Evolutionary conservation across 1,140 invertebrate species (phyloP), one percentile per base, ranked within the genome.

Genomic region (Cydia strobilella): DNA sequence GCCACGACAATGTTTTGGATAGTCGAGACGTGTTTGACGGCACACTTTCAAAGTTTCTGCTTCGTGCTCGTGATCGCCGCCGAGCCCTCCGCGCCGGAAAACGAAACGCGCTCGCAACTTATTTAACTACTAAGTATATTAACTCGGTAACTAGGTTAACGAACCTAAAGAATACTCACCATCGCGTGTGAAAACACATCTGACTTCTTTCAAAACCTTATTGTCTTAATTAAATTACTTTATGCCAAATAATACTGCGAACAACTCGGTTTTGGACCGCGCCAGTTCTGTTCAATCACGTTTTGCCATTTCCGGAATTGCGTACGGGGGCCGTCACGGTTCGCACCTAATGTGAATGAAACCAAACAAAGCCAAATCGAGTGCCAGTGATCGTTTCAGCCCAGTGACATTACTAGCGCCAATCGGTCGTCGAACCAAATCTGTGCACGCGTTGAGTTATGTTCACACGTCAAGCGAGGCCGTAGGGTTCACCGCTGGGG

Each of bases 101-200:
- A 54, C 51, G 54, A 59, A 59, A 59, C 54, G 18, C 54, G 54
- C 54, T 12, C 20, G 20, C 54, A 10, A 80, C 84, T 87, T 88
- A 86, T 90, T 90, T 88, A 88, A 88, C 78, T 82, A 88, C 80
- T 84, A n/a, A n/a, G n/a, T n/a, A 90, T 81, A 85, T 84, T 81
- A 88, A 87, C 82, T 80, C 84, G 85, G 86, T 87, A 92, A 92
- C 85, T 87, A 77, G 91, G 91, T 86, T 90, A 93, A 90, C 79
- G 82, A 89, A 87, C 82, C 79, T 84, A 83, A 80, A 81, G 77
- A 80, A 80, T 85, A 76, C 78, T 79, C 76, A 78, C 82, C 76
- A 77, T 80, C 83, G 87, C 86, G 88, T 91, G 90, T 85, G 90
- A 91, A 90, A 85, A 86, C 81, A 80, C 80, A 80, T 71, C 80